Evolutionary conservation across 2,888 invertebrate genomes (phyloP), one percentile per base, ranked within the genome.

Genomic region (Pteria penguin): DNA sequence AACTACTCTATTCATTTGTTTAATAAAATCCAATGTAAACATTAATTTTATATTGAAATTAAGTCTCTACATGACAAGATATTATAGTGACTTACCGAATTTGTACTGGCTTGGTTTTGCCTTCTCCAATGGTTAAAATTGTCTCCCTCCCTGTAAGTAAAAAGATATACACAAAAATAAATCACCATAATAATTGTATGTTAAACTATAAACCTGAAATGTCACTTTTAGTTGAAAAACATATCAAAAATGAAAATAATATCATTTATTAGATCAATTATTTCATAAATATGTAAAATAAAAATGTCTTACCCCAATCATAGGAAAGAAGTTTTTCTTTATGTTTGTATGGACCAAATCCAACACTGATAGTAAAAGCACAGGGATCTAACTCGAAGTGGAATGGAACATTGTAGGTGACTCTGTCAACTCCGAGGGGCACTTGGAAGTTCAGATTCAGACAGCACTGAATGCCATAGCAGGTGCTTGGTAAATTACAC

Each of bases 351-450:
- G 68, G 57, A 11, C 73, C 69, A 63, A 77, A 70, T 60, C 73
- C 73, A 4, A 70, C 69, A 58, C 73, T 73, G 22, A 77, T 73
- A 2, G 36, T 22, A 14, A 77, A 69, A 26, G 68, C 70, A 55
- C 76, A 77, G 14, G 76, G 72, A 63, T 69, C 63, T 33, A 77
- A 32, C n/a, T 65, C 63, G 58, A 77, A 77, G 68, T 68, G 68
- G 60, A 77, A 77, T 54, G 66, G 66, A 18, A 77, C 52, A 57
- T 65, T 60, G n/a, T 73, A 65, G 0, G 36, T 3, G 0, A 73
- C 58, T 8, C 24, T n/a, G 2, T 11, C 45, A 18, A 54, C 60
- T 22, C 76, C 76, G 3, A 77, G 31, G 24, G 76, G 76, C 1
- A 77, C 33, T 1, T 52, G 57, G 55, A 77, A 77, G 3, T 8